phyloP scores from a whole-genome alignment of 2,888 invertebrate species.

The Agriopis marginaria region DNA sequence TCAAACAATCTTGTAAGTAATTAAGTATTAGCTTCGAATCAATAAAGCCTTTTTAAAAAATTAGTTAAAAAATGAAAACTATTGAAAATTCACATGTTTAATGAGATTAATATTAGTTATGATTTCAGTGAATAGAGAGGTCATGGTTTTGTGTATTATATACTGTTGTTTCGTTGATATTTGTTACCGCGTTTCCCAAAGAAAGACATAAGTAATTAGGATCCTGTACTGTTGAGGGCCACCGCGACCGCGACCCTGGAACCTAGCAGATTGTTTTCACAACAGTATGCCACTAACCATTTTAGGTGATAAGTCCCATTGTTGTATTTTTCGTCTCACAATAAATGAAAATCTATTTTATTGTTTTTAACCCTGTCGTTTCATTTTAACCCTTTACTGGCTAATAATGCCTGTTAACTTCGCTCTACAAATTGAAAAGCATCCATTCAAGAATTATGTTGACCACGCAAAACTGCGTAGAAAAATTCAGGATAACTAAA shows the following conservation, averaged over 20 bases:
- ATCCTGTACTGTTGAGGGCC: constrained; percentile 61
- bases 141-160: constrained; percentile 78
- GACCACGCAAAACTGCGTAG: too few species aligned
- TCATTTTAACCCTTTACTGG: constrained; percentile 59
- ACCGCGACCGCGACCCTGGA: constrained; percentile 48
- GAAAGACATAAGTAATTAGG: constrained; percentile 84
- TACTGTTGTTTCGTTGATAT: constrained; percentile 79
- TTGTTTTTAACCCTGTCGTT: constrained; percentile 83
- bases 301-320: constrained; percentile 86
- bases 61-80: constrained; percentile 80
- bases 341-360: constrained; percentile 87
- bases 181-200: constrained; percentile 84
- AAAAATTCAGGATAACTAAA: too few species aligned
- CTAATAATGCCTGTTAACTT: neutral
- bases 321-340: constrained; percentile 87
- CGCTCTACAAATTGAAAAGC: too few species aligned
- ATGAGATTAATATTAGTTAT: constrained; percentile 79
- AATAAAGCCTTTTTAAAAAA: constrained; percentile 85
- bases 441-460: too few species aligned
- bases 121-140: constrained; percentile 80
- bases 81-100: constrained; percentile 83
- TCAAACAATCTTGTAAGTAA: constrained; percentile 85
- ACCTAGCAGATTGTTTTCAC: constrained; percentile 79
- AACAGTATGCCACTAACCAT: constrained; percentile 86
- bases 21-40: constrained; percentile 86